Conservation (phyloP, 64 coral and sea anemone species). For the Catalaphyllia jardinei region DNA sequence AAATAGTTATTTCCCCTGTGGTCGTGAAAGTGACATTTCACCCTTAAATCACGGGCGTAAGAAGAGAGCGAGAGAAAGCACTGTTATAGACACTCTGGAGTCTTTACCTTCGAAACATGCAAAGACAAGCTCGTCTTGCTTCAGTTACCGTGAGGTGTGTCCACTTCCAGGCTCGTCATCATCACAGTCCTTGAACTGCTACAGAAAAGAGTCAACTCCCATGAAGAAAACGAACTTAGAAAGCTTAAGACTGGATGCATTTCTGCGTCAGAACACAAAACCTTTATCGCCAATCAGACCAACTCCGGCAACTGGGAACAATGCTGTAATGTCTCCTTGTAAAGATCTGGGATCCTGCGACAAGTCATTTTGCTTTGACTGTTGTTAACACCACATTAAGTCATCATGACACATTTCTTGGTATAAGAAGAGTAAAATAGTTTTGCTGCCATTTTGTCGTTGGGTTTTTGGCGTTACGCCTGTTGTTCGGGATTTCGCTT, state of each 20-base stretch:
- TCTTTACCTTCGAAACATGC: conserved; percentile 1
- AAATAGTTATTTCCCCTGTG: not conserved
- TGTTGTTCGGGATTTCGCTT: too few species aligned
- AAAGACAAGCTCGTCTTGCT: not conserved
- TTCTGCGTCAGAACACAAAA: not conserved
- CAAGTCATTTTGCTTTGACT: conserved; percentile 33
- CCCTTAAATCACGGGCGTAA: not conserved
- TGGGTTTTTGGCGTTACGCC: too few species aligned
- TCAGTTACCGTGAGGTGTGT: not conserved
- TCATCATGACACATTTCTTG: not conserved
- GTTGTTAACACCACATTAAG: not conserved
- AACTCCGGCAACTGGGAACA: not conserved
- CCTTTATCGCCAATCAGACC: conserved; percentile 12
- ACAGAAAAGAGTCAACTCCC: not conserved
- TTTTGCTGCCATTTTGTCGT: too few species aligned
- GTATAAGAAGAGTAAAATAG: not conserved
- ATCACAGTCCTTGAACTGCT: not conserved
- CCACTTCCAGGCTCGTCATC: not conserved
- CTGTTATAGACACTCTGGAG: not conserved
- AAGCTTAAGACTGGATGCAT: not conserved
- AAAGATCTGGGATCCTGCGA: not conserved
- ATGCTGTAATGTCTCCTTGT: not conserved
- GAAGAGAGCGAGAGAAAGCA: conserved; percentile 5
- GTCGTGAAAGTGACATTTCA: not conserved
- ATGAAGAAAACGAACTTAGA: not conserved